Evolutionary conservation across 1,140 invertebrate genomes (phyloP).

Genomic region (Lanistes nyassanus): DNA sequence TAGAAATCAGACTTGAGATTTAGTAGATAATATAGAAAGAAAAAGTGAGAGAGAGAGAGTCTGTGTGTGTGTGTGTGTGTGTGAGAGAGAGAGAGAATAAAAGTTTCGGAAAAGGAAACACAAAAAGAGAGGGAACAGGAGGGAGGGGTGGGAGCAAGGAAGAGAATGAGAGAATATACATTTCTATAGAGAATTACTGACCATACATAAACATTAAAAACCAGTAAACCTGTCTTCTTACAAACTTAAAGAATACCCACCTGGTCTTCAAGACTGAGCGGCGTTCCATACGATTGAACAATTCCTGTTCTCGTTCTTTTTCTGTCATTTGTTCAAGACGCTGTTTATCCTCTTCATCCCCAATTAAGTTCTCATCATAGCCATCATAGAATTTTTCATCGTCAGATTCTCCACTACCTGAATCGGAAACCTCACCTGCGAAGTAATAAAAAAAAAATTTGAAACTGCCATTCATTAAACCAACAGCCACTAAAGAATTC

Average conservation of each 20-base stretch:
- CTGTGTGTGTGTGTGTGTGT: background rate
- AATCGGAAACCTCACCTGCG: conserved; percentile 77
- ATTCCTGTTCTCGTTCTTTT: conserved; percentile 95
- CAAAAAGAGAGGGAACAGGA: no score
- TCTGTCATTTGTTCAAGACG: conserved; percentile 92
- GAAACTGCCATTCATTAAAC: background rate
- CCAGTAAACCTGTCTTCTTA: no score
- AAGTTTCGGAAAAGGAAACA: no score
- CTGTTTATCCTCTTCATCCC: conserved; percentile 93
- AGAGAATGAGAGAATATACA: no score
- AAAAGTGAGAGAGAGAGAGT: background rate
- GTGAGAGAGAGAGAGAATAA: background rate
- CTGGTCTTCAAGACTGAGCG: conserved; percentile 91
- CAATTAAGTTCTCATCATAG: conserved; percentile 96
- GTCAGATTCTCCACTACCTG: conserved; percentile 61
- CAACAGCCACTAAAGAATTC: no score
- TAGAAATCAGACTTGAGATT: no score
- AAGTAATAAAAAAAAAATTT: conserved; percentile 24
- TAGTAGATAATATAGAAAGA: no score
- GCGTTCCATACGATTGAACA: conserved; percentile 95
- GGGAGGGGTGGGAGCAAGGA: no score
- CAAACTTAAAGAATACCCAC: conserved; percentile 58
- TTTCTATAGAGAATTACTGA: no score
- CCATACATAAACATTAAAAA: no score
- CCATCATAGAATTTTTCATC: conserved; percentile 83